phyloP scores from a whole-genome alignment of 53 echinoderm and acorn worm genomes.

The Zoroaster sp. region DNA sequence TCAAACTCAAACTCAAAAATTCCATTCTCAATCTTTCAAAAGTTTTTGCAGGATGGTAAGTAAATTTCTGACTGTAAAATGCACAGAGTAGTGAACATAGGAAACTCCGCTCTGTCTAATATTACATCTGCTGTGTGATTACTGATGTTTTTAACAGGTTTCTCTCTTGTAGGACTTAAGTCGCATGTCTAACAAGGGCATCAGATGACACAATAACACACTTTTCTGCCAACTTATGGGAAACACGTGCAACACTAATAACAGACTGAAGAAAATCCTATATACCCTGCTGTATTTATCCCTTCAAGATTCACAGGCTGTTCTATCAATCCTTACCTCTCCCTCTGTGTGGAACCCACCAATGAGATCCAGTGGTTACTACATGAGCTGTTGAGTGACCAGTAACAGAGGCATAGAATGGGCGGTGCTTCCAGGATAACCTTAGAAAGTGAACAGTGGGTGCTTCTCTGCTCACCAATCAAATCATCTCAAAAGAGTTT shows the following conservation, averaged over 20 bases:
- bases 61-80: neutral
- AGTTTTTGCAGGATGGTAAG: neutral
- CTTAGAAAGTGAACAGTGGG: neutral
- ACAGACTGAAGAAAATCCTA: conserved; percentile 15
- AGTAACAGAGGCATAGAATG: conserved; percentile 10
- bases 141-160: neutral
- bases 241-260: conserved; percentile 34
- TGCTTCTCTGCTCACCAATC: neutral
- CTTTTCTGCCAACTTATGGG: neutral
- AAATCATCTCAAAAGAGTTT: neutral
- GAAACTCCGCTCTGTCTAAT: neutral
- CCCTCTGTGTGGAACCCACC: conserved; percentile 27
- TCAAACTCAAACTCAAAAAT: neutral
- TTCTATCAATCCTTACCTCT: neutral
- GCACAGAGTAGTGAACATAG: neutral
- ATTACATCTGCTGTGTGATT: neutral
- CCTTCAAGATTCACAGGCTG: conserved; percentile 16
- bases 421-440: neutral
- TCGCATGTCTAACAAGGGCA: neutral
- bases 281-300: conserved; percentile 23
- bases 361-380: neutral
- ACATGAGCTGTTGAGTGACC: neutral
- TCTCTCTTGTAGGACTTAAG: neutral
- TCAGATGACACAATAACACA: neutral
- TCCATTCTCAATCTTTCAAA: conserved; percentile 17